Conservation (phyloP, 2,797 vertebrate genomes). For the Sternarchorhynchus goeldii region DNA sequence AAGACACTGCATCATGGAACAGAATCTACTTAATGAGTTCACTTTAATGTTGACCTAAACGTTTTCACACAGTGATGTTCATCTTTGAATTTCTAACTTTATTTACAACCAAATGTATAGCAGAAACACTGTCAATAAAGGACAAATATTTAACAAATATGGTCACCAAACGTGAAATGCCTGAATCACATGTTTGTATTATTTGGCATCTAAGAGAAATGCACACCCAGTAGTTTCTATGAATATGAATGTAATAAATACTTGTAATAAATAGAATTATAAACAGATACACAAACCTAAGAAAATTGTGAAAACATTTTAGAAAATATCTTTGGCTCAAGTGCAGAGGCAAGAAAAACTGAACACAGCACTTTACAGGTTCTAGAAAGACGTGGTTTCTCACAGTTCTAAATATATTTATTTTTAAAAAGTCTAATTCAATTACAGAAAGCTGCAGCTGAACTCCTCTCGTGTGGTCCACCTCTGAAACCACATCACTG, state of each 20-base stretch:
- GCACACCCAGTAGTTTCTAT: not conserved
- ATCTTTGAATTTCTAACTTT: constrained; percentile 25
- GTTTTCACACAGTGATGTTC: constrained; percentile 1
- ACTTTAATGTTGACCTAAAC: constrained; percentile 29
- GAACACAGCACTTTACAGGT: constrained; percentile 27
- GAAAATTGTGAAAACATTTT: constrained; percentile 37
- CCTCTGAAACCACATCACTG: constrained; percentile 46
- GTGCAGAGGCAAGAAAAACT: constrained; percentile 21
- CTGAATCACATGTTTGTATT: not conserved
- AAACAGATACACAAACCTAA: constrained; percentile 7
- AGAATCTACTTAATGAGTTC: constrained; percentile 2
- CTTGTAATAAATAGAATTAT: not conserved
- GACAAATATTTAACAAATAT: constrained; percentile 12
- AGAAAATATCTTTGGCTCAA: constrained; percentile 37
- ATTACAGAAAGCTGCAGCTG: constrained; percentile 30
- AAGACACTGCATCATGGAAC: constrained; percentile 33
- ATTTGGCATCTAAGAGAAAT: not conserved
- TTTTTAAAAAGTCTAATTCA: constrained; percentile 33
- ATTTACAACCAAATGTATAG: constrained; percentile 14
- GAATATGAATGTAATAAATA: not conserved
- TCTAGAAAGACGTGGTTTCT: constrained; percentile 33
- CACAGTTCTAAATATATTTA: constrained; percentile 47
- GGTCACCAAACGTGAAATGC: not conserved
- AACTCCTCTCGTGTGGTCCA: constrained; percentile 45
- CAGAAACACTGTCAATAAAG: not conserved